Base-by-base conservation (phyloP, 1,140 invertebrate species). In the Zaprionus ornatus region DNA sequence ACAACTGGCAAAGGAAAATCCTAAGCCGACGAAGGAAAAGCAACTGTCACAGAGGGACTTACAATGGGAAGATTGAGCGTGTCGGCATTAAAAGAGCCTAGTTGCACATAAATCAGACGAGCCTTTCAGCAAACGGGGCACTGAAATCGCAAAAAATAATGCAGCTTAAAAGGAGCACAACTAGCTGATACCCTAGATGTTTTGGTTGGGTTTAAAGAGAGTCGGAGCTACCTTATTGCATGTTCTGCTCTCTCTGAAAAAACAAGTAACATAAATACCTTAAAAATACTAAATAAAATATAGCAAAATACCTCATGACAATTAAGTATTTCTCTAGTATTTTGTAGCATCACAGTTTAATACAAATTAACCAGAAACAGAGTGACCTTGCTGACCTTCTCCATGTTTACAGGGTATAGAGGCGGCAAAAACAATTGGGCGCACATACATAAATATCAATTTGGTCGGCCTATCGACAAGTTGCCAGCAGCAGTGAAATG, bases 391-490 rank as follows among this genome's bases (percentile, higher is more conserved):
- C 7, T 7, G 23, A 1, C 1, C 25, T 5, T 23, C 3, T 1
- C 12, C 3, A 4, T 19, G 9, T 21, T 19, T 12, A 21, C 63
- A 56, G 66, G 72, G 65, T 57, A 62, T 48, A 17, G n/a, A 40
- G 35, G 4, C 13, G 35, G 17, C 32, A 45, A 57, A 74, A 74
- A 68, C 65, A 69, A 62, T 68, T 68, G 56, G 42, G 45, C 52
- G 42, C 64, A 66, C 81, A 83, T 84, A 84, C 81, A 83, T 83
- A 84, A 83, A 83, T 83, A 80, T 84, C 77, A 76, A 83, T 83
- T 83, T 82, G 25, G 52, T 25, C 63, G 60, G 32, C 23, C 60
- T 45, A 77, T 74, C 69, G 74, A 77, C 68, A 80, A 60, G 56
- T 60, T 35, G 56, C 23, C 63, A 25, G 64, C 32, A 35, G 17